A percentile compares a stretch with the other conserved stretches of the same genome.
Evolutionary conservation across 2,797 vertebrate genomes (phyloP).

Genomic region (Atherinosoma microstoma): DNA sequence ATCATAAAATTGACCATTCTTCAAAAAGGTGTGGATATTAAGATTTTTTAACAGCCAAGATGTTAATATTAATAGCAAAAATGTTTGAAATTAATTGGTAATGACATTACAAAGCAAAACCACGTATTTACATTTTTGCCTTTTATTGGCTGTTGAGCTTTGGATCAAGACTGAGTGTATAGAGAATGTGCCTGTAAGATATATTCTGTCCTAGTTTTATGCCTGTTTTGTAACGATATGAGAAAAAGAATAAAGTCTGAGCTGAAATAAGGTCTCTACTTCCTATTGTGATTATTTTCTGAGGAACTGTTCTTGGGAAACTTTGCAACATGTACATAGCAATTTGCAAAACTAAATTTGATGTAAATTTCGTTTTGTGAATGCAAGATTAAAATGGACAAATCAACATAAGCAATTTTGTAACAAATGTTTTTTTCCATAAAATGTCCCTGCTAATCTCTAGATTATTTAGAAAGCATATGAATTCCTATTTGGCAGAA

Average conservation of each 20-base stretch:
- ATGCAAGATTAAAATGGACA: not conserved
- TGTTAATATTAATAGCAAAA: no score
- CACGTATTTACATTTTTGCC: not conserved
- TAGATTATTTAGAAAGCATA: no score
- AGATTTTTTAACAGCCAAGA: no score
- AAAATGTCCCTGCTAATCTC: not conserved
- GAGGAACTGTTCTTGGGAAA: not conserved
- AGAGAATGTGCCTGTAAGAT: not conserved
- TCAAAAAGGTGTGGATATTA: no score
- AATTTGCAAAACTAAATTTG: not conserved
- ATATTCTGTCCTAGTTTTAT: conserved; percentile 1
- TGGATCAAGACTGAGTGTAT: not conserved
- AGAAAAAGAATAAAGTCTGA: conserved; percentile 70
- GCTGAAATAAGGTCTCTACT: conserved; percentile 34
- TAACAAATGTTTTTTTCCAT: not conserved
- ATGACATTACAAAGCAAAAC: not conserved
- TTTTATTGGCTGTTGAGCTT: not conserved
- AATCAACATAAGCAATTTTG: not conserved
- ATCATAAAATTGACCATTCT: not conserved
- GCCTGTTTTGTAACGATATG: conserved; percentile 48
- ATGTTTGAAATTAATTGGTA: not conserved
- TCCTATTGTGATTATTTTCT: conserved; percentile 60
- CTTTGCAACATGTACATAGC: not conserved
- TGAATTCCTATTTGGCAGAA: not conserved
- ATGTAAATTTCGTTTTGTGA: conserved; percentile 1